Conservation (phyloP, 2,113 vertebrate genomes). For the Colinus virginianus region DNA sequence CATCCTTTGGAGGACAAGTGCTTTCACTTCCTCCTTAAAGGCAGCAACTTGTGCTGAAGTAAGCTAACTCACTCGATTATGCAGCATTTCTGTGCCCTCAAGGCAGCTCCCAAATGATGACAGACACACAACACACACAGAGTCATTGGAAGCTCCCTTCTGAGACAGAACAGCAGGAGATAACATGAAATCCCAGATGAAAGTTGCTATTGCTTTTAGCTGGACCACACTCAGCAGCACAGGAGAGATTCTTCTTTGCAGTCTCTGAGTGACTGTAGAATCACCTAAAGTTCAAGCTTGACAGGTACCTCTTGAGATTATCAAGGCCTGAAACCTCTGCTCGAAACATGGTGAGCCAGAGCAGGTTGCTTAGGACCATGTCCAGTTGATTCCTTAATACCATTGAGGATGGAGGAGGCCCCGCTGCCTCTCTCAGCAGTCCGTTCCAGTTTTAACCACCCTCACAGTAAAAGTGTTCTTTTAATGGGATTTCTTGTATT, state of each 20-base stretch:
- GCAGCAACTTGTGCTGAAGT: background rate
- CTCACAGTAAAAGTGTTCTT: background rate
- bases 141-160: background rate
- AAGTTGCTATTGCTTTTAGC: rapidly evolving
- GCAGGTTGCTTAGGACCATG: background rate
- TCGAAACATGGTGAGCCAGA: background rate
- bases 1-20: background rate
- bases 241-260: background rate
- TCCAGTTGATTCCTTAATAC: background rate
- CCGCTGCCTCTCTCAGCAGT: background rate
- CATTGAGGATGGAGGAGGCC: background rate
- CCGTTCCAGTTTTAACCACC: background rate
- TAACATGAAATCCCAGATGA: background rate
- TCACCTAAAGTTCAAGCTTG: background rate
- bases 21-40: background rate
- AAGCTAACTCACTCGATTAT: background rate
- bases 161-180: background rate
- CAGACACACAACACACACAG: rapidly evolving
- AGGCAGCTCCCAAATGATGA: background rate
- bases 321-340: background rate
- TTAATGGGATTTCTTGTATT: background rate
- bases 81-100: background rate
- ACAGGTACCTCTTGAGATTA: background rate
- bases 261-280: background rate
- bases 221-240: background rate